Percentiles rank a stretch among this genome's conserved stretches.
Conservation (phyloP, 2,888 invertebrate genomes). For the Dichetophora obliterata region DNA sequence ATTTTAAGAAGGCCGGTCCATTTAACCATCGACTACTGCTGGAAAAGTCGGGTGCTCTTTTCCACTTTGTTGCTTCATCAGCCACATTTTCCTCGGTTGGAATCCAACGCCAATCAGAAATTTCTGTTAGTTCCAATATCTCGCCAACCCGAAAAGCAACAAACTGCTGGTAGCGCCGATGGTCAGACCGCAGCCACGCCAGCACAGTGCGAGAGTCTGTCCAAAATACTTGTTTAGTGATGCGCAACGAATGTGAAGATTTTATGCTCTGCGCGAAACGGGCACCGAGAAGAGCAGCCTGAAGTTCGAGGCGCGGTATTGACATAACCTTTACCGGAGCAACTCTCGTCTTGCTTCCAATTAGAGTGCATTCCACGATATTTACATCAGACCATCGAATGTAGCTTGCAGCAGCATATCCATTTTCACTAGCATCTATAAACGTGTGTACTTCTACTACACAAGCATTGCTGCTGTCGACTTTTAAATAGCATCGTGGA, state of each 20-base stretch:
- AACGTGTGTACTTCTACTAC: constrained; percentile 42
- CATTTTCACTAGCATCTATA: constrained; percentile 42
- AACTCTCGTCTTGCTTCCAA: constrained; percentile 41
- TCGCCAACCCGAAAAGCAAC: constrained; percentile 20
- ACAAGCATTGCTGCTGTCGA: neutral
- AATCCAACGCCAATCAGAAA: constrained; percentile 34
- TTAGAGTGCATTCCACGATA: constrained; percentile 25
- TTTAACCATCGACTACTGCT: constrained; percentile 23
- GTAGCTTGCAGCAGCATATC: constrained; percentile 42
- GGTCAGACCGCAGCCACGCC: constrained; percentile 6
- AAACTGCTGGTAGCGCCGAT: too few species aligned
- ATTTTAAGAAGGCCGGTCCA: constrained; percentile 15
- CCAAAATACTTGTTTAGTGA: constrained; percentile 4
- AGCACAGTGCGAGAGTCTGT: constrained; percentile 30
- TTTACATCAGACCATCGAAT: constrained; percentile 24
- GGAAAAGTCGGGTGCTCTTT: neutral
- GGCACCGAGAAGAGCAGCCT: neutral
- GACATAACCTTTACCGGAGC: constrained; percentile 41
- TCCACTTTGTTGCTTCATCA: constrained; percentile 40
- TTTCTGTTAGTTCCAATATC: constrained; percentile 25
- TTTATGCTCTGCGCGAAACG: neutral
- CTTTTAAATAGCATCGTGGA: constrained; percentile 36
- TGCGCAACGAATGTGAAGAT: neutral
- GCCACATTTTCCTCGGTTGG: constrained; percentile 34
- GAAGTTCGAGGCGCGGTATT: constrained; percentile 38